Base-by-base conservation (phyloP, 2,113 vertebrate genomes). In the Xiphophorus couchianus region DNA sequence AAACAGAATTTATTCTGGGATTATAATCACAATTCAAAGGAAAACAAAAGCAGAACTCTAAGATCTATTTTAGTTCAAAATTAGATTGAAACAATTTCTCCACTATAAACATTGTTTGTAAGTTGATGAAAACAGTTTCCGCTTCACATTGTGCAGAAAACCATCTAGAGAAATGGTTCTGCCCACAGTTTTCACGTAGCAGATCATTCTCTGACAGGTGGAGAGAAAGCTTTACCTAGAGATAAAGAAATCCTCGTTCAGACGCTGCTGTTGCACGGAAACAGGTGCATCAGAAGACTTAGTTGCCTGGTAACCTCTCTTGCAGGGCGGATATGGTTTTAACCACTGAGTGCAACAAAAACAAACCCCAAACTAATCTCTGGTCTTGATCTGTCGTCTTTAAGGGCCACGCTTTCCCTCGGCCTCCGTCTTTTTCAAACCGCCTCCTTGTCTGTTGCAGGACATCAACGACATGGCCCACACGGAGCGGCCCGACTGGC, bases 381-480 rank as follows among this genome's bases (percentile, higher is more conserved):
- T 58, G 9, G 51, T 58, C 2, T 58, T 58, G 39, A 42, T 58
- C 8, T 58, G 51, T 3, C 25, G 1, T 8, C 22, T n/a, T n/a
- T 54, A 54, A 54, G 2, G 22, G 22, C 22, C 8, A 54, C 0
- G 25, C 22, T 54, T n/a, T 54, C 7, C 7, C 5, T 54, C 7
- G 5, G 1, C 44, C 17, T 48, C 4, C 44, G 17, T 48, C 44
- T 17, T 35, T 0, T 10, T 9, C 42, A n/a, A 64, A 30, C 12
- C 7, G 28, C 66, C 1, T 25, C 19, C 39, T 48, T 1, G 8
- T 70, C 8, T 48, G 0, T 71, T 81, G 42, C 92, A 99, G 97
- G 97, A 99, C 92, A 96, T 99, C 82, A 97, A 95, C 64, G 97
- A 99, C 75, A 99, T 99, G 97, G 97, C 96, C 81, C 95, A 96